Evolutionary conservation across 2,797 vertebrate genomes (phyloP).

Genomic region (Sebastiscus tertius): DNA sequence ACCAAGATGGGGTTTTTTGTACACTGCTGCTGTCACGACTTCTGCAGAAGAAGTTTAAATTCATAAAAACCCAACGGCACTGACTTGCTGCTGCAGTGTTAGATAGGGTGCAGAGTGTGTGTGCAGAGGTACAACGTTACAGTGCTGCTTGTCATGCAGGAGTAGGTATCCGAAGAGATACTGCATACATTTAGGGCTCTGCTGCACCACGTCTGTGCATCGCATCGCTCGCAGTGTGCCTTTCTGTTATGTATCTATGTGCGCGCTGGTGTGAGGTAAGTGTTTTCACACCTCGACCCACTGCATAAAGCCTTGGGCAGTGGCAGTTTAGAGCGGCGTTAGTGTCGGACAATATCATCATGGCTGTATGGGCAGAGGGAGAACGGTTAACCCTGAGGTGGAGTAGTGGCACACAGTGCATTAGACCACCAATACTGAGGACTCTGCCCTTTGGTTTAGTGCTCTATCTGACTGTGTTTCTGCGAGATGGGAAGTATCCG

Average conservation of each 20-base stretch:
- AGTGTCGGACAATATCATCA: constrained; percentile 51
- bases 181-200: constrained; percentile 35
- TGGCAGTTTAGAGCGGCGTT: constrained; percentile 48
- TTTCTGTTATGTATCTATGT: background rate
- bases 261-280: background rate
- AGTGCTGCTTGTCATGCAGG: constrained; percentile 40
- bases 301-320: constrained; percentile 28
- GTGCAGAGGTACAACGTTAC: constrained; percentile 6
- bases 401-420: constrained; percentile 31
- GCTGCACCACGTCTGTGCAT: constrained; percentile 40
- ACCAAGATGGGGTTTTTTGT: background rate
- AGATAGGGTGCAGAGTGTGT: background rate
- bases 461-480: constrained; percentile 1
- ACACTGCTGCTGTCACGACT: background rate
- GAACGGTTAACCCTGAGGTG: constrained; percentile 48
- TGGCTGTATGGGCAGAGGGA: constrained; percentile 32
- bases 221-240: background rate
- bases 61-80: background rate
- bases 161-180: constrained; percentile 28
- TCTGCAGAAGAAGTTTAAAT: background rate
- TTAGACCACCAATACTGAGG: constrained; percentile 35
- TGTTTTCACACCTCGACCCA: constrained; percentile 51
- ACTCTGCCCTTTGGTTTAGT: constrained; percentile 2
- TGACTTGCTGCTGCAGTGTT: constrained; percentile 33
- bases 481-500: background rate